Base-by-base conservation (phyloP, 2,797 vertebrate species). In the Enteromius trimaculatus region DNA sequence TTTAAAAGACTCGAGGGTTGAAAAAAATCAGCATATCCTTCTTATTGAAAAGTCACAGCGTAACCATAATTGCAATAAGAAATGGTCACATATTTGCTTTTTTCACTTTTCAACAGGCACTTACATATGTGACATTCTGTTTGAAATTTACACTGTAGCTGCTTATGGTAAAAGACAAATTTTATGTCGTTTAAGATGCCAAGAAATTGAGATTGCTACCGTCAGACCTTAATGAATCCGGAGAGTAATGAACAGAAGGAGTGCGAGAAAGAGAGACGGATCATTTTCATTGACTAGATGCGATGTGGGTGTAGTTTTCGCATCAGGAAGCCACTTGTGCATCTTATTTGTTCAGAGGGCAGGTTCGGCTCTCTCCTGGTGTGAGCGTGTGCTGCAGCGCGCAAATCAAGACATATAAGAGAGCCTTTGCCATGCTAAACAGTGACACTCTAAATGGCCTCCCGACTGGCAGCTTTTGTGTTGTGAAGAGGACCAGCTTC, bases 391-490 rank as follows among this genome's bases (percentile, higher is more conserved):
- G 74, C 60, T 72, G 62, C 82, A 80, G 85, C 42, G 53, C 77
- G 39, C 49, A 53, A 29, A 31, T 89, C 80, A 87, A 88, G 86
- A 87, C 53, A 78, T 82, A 79, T 21, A 14, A 86, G 84, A 65
- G 93, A 92, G 92, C 94, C 94, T 97, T 98, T 98, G 95, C 93
- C 93, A 97, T 98, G 96, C 95, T 97, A 98, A 98, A 93, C 92
- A 96, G 96, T 95, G 93, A 93, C 91, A 95, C 95, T 94, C 90
- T 92, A 90, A 93, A 91, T 90, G 93, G 93, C 93, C 91, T 91
- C 91, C 93, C 92, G 91, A 91, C 89, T 81, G 88, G 90, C 19
- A 83, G 95, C 96, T 96, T 92, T 96, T 94, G 96, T 90, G 62
- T 84, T 91, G 92, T 90, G 89, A 89, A 96, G 95, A 96, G 95